A percentile compares a stretch with the other conserved stretches of the same genome.
phyloP scores from a whole-genome alignment of 2,797 vertebrate genomes.

The Apogon talboti region DNA sequence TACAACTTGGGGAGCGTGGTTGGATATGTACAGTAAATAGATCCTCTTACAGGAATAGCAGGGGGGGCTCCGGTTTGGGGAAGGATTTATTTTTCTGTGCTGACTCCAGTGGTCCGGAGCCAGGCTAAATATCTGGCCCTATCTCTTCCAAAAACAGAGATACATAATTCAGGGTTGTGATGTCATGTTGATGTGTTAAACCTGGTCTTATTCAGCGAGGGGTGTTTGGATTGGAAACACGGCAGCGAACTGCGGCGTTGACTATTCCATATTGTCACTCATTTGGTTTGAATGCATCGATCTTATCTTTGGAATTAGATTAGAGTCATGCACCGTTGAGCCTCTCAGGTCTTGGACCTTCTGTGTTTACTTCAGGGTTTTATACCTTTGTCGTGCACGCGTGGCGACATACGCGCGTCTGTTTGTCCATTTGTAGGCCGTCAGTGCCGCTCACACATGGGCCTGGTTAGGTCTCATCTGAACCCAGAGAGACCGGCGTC shows the following conservation, averaged over 20 bases:
- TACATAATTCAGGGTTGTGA: constrained; percentile 7
- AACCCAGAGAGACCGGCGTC: constrained; percentile 59
- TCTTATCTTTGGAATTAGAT: constrained; percentile 34
- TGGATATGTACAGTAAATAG: constrained; percentile 2
- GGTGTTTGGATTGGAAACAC: constrained; percentile 8
- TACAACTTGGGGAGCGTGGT: constrained; percentile 1
- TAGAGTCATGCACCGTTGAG: constrained; percentile 12
- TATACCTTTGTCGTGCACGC: constrained; percentile 24
- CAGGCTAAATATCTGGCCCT: constrained; percentile 15
- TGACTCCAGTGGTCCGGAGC: constrained; percentile 29
- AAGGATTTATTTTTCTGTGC: constrained; percentile 18
- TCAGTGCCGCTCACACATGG: too few relatives aligned
- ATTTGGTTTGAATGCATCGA: constrained; percentile 14
- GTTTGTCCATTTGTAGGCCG: constrained; percentile 17
- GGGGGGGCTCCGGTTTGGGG: constrained; percentile 34
- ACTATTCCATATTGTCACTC: constrained; percentile 10
- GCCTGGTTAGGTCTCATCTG: constrained; percentile 51
- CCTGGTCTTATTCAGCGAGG: constrained; percentile 16
- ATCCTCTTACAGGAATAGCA: constrained; percentile 17
- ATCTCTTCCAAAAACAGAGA: constrained; percentile 4
- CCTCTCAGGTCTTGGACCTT: neutral
- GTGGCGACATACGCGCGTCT: constrained; percentile 17
- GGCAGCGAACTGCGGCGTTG: constrained; percentile 13
- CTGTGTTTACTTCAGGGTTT: constrained; percentile 27
- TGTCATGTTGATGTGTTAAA: constrained; percentile 18